phyloP scores from a whole-genome alignment of 2,888 invertebrate species.

The Poecilobothrus nobilitatus region DNA sequence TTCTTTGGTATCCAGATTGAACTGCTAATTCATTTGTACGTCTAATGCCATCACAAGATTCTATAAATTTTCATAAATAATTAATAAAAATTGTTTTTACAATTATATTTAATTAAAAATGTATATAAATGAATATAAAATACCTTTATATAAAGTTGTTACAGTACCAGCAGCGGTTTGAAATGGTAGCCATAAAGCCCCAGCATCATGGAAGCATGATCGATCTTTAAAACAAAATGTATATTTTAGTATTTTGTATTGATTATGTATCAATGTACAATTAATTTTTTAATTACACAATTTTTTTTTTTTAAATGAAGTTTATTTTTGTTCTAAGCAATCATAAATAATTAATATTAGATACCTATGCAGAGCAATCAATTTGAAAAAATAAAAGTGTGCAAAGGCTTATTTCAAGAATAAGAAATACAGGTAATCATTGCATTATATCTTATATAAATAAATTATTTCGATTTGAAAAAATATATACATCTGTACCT shows the following conservation, averaged over 20 bases:
- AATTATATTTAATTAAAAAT: not conserved
- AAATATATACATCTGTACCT: too few relatives aligned
- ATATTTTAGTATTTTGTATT: constrained; percentile 13
- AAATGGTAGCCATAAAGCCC: constrained; percentile 65
- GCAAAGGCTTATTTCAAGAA: too few relatives aligned
- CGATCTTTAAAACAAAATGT: constrained; percentile 50
- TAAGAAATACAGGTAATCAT: too few relatives aligned
- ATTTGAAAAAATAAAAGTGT: too few relatives aligned
- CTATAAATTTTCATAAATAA: constrained; percentile 39
- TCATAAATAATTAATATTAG: too few relatives aligned
- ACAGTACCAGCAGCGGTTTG: constrained; percentile 72
- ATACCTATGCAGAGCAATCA: too few relatives aligned
- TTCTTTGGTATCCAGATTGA: constrained; percentile 63
- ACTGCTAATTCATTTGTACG: constrained; percentile 60
- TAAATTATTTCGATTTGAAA: too few relatives aligned
- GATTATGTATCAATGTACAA: not conserved
- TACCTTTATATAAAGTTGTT: constrained; percentile 69
- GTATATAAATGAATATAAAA: constrained; percentile 7
- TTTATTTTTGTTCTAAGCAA: too few relatives aligned
- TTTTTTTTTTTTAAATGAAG: too few relatives aligned
- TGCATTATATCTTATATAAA: too few relatives aligned
- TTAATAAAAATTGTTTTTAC: not conserved
- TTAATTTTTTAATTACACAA: too few relatives aligned
- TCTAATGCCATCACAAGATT: constrained; percentile 62
- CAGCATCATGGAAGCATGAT: constrained; percentile 48